Percentiles rank a stretch among this genome's conserved stretches.
Evolutionary conservation across 2,113 vertebrate species (phyloP).

Genomic region (Oostethus manadensis): DNA sequence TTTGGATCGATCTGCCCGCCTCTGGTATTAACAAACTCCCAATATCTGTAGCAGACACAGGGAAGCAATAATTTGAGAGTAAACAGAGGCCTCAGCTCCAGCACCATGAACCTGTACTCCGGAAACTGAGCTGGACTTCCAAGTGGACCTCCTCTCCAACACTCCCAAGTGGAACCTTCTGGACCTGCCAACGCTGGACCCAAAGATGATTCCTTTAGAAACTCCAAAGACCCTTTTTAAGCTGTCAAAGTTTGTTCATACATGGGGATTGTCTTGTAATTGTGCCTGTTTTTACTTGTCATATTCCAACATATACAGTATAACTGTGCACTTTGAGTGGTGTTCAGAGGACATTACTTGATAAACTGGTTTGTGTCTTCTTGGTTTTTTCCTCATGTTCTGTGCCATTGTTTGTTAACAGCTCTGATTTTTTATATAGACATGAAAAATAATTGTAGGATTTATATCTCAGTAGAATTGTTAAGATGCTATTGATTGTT

Average conservation of each 20-base stretch:
- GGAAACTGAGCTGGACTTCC: conserved; percentile 50
- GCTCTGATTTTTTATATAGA: conserved; percentile 8
- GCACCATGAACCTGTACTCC: conserved; percentile 70
- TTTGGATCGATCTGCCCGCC: too few species aligned
- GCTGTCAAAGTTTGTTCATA: not conserved
- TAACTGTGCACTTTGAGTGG: conserved; percentile 35
- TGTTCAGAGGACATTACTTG: not conserved
- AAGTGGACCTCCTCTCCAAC: not conserved
- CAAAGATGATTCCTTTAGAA: conserved; percentile 25
- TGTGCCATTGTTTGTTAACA: conserved; percentile 41
- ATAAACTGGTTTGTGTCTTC: not conserved
- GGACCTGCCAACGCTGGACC: conserved; percentile 10
- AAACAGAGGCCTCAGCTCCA: conserved; percentile 76
- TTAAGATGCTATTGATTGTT: conserved; percentile 17
- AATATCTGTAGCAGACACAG: conserved; percentile 41
- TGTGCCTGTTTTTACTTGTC: not conserved
- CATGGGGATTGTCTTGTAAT: not conserved
- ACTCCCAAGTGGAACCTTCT: too few species aligned
- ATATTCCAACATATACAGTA: not conserved
- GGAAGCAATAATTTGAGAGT: conserved; percentile 48
- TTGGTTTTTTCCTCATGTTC: conserved; percentile 18
- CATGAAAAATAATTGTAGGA: conserved; percentile 12
- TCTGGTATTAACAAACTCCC: not conserved
- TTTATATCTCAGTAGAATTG: conserved; percentile 7
- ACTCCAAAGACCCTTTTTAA: conserved; percentile 24